These are phyloP conservation scores for Vanessa tameamea DNA, from an alignment of 1,140 invertebrate species.

Conservation along the genomic window DNA sequence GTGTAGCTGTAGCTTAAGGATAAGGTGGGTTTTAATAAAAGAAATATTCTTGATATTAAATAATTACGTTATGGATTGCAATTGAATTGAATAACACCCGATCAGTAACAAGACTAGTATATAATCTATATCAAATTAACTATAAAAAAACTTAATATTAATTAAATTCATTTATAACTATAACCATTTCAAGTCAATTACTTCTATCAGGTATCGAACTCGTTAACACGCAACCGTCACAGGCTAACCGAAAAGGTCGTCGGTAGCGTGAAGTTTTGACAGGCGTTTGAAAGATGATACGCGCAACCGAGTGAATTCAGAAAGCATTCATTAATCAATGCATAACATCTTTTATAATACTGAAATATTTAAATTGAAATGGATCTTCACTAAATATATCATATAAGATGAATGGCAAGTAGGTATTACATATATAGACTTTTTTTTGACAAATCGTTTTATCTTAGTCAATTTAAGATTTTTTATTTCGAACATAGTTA, in stretches of 20 bases:
- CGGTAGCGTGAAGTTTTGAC: slow-evolving; percentile 45
- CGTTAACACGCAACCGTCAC: slow-evolving; percentile 23
- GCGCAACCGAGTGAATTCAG: slow-evolving; percentile 23
- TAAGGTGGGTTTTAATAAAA: too few species aligned
- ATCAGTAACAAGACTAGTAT: too few species aligned
- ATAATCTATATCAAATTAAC: too few species aligned
- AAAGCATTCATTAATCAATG: slow-evolving; percentile 38
- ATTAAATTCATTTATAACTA: background rate
- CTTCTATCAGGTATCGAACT: slow-evolving; percentile 10
- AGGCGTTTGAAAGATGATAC: slow-evolving; percentile 45
- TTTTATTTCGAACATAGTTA: too few species aligned
- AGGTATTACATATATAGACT: background rate
- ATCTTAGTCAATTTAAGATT: too few species aligned
- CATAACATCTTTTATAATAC: slow-evolving; percentile 9
- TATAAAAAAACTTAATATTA: background rate
- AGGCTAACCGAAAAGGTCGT: slow-evolving; percentile 38
- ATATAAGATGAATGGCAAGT: background rate
- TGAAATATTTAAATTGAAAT: background rate
- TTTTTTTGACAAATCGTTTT: background rate
- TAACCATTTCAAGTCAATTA: slow-evolving; percentile 26
- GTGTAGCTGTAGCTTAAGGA: too few species aligned
- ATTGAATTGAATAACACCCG: too few species aligned
- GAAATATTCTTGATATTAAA: too few species aligned
- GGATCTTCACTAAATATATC: background rate
- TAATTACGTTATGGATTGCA: too few species aligned